Base-by-base conservation (phyloP, 2,888 invertebrate species). In the Leistus spinibarbis region DNA sequence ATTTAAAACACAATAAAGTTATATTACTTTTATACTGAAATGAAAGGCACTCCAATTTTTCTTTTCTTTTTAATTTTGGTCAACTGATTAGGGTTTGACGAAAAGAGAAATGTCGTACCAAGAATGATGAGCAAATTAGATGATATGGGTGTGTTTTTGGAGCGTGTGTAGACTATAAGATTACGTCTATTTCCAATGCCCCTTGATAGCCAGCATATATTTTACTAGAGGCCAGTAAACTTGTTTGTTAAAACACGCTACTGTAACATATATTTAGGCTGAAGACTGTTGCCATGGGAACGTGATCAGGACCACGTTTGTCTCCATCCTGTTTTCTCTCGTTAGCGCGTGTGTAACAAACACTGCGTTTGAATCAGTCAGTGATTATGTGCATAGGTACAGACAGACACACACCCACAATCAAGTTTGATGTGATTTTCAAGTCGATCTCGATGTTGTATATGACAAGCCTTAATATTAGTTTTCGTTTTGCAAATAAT, bases 401-500 rank as follows among this genome's bases (percentile, higher is more conserved):
- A n/a, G n/a, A n/a, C n/a, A n/a, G n/a, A n/a, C n/a, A n/a, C n/a
- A n/a, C n/a, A n/a, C n/a, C n/a, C n/a, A 16, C 20, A 57, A 72
- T 72, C 64, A 72, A 72, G 65, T 72, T 72, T 72, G 71, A 72
- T 72, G 71, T 72, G 71, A 72, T 72, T 72, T 65, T 72, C 64
- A 63, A 62, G 71, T 72, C 71, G 63, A 65, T 56, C 71, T 64
- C 64, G 66, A 16, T 72, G 72, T 72, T 72, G n/a, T 66, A 72
- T 72, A 72, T 72, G 72, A 54, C 66, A 66, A 19, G 27, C 27
- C 13, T 64, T 65, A 66, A 72, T 72, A 72, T 72, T 72, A 72
- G 66, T 72, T 72, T 72, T 66, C 72, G 65, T 65, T 72, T 64
- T 19, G 57, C 65, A 72, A 72, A 72, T 64, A 72, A 40, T 72